Conservation (phyloP, 1,140 invertebrate species). For the Achatina immaculata region DNA sequence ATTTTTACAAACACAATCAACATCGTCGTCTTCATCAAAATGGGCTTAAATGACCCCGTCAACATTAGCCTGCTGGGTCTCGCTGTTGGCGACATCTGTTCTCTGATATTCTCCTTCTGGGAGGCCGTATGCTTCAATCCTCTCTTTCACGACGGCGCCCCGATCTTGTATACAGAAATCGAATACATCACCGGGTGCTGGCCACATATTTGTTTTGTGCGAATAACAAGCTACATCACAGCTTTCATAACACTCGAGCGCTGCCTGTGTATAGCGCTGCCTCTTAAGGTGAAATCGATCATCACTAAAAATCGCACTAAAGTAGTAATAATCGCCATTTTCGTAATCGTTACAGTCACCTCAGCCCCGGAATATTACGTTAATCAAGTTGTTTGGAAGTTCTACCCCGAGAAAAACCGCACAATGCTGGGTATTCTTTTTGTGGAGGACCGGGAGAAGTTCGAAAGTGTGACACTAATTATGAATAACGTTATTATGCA, state of each 20-base stretch:
- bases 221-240: conserved; percentile 17
- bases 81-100: neutral
- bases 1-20: conserved; percentile 15
- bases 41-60: conserved; percentile 17
- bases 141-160: conserved; percentile 11
- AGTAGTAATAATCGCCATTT: neutral
- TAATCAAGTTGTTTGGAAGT: conserved; percentile 21
- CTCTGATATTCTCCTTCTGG: conserved; percentile 4
- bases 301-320: conserved; percentile 5
- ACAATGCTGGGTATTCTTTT: conserved; percentile 1
- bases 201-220: conserved; percentile 19
- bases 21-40: conserved; percentile 18
- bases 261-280: conserved; percentile 17
- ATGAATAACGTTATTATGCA: conserved; percentile 28
- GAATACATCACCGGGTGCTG: conserved; percentile 9
- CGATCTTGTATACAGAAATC: neutral
- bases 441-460: neutral
- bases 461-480: conserved; percentile 13
- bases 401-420: conserved; percentile 15
- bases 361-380: conserved; percentile 18
- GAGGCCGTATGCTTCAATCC: conserved; percentile 16
- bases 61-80: conserved; percentile 26
- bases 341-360: neutral
- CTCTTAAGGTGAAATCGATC: conserved; percentile 7
- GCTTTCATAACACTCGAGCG: conserved; percentile 23